These are phyloP conservation scores for Calyptommatus sinebrachiatus DNA, from an alignment of 2,113 vertebrate genomes.

Conservation along the genomic window DNA sequence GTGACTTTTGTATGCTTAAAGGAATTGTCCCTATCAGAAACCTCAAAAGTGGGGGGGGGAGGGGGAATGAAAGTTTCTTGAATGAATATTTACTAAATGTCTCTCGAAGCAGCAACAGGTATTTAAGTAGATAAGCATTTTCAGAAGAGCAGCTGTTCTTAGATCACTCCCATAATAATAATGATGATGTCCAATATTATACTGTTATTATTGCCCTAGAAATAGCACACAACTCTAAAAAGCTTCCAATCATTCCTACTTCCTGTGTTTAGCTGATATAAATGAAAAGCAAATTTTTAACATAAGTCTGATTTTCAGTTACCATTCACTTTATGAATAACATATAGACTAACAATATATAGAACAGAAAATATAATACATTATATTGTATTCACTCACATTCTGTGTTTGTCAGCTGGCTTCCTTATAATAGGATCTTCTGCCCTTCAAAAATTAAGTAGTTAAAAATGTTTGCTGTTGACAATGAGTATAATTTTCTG, in stretches of 20 bases:
- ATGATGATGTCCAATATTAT: no score
- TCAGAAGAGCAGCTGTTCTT: no score
- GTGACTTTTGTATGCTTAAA: no score
- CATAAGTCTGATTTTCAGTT: constrained; percentile 7
- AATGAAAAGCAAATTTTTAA: background rate
- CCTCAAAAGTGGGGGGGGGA: no score
- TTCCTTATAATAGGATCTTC: constrained; percentile 10
- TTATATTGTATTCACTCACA: constrained; percentile 8
- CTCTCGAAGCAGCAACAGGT: no score
- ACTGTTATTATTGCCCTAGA: background rate
- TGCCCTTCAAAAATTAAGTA: constrained; percentile 9
- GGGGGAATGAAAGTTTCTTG: no score
- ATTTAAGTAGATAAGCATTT: no score
- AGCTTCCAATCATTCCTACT: background rate
- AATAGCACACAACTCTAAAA: background rate
- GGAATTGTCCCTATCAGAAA: no score
- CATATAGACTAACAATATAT: constrained; percentile 5
- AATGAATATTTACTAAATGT: no score
- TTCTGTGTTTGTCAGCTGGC: constrained; percentile 21
- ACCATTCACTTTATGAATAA: constrained; percentile 13
- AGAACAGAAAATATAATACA: background rate
- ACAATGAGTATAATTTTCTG: constrained; percentile 23
- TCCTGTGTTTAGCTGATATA: background rate
- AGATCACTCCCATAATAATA: no score
- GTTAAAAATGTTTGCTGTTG: constrained; percentile 22